Conservation (phyloP, 2,797 vertebrate genomes). For the Eulemur rubriventer region DNA sequence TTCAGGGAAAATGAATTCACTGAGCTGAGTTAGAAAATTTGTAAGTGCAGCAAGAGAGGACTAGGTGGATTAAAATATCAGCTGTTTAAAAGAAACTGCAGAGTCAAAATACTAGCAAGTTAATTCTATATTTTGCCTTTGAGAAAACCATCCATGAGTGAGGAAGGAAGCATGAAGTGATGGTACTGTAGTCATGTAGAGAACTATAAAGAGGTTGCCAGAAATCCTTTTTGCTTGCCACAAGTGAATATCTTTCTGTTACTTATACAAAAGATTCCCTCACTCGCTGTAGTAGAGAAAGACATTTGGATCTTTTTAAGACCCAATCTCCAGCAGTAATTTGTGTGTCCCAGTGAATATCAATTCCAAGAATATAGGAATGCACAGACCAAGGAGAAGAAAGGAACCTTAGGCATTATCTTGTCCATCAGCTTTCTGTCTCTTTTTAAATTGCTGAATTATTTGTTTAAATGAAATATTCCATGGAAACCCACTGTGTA, state of each 20-base stretch:
- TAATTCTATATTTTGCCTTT: background rate
- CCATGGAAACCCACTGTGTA: background rate
- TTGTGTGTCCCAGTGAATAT: background rate
- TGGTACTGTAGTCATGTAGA: background rate
- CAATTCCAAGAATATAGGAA: background rate
- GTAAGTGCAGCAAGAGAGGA: background rate
- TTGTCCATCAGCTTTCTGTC: background rate
- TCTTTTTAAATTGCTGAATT: background rate
- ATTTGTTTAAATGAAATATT: background rate
- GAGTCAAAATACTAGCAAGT: background rate
- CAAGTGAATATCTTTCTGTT: background rate
- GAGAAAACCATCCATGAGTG: background rate
- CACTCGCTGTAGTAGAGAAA: too few relatives aligned
- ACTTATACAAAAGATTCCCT: background rate
- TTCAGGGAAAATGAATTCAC: background rate
- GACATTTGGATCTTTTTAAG: background rate
- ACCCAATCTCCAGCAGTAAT: background rate
- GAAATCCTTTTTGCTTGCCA: background rate
- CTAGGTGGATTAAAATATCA: background rate
- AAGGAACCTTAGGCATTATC: background rate
- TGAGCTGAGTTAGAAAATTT: slow-evolving; percentile 4
- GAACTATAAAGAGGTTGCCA: background rate
- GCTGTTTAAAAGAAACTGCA: background rate
- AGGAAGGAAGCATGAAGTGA: background rate
- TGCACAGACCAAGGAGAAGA: background rate